Base-by-base conservation (phyloP, 2,888 invertebrate genomes). In the Catocala nupta region DNA sequence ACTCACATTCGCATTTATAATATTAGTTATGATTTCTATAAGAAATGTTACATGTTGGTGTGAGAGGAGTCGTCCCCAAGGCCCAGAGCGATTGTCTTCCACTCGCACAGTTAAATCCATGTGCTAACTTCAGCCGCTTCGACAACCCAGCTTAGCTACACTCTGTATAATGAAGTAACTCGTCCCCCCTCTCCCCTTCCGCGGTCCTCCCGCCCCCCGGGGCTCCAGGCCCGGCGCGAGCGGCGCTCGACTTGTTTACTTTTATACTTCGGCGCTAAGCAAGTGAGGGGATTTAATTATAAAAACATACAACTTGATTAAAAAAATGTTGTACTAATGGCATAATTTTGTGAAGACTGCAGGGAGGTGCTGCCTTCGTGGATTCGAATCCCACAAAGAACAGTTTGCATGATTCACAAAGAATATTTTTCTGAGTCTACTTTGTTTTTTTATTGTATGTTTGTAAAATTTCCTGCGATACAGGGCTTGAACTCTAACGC, bases 51-150 rank as follows among this genome's bases (percentile, higher is more conserved):
- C 74, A 49, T 2, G 34, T 54, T 73, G 68, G 76, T 82, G 81
- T 81, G 42, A 80, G 10, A 10, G 5, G 4, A 13, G 5, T 45
- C 48, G 44, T 63, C 55, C 60, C 45, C 13, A 47, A 59, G 59
- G 63, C 74, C 68, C 70, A 70, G 71, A 71, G 71, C 75, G 68
- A 71, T 79, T 77, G 81, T 77, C 82, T 77, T 68, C 65, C 61
- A 73, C 80, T 71, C 71, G 51, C 68, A 57, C 62, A 77, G 77
- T 65, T 76, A 80, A 80, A 79, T 65, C 81, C 74, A 60, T 74
- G 65, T 68, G 77, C 74, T 72, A 78, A 81, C 78, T 78, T 73
- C 59, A 71, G 63, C 67, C 68, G 59, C 60, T 78, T 75, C 75
- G 79, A 78, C 79, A 74, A 70, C 61, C 70, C 70, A 65, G 75